These are phyloP conservation scores for Paramormyrops kingsleyae DNA, from an alignment of 2,113 vertebrate species.

Conservation along the genomic window DNA sequence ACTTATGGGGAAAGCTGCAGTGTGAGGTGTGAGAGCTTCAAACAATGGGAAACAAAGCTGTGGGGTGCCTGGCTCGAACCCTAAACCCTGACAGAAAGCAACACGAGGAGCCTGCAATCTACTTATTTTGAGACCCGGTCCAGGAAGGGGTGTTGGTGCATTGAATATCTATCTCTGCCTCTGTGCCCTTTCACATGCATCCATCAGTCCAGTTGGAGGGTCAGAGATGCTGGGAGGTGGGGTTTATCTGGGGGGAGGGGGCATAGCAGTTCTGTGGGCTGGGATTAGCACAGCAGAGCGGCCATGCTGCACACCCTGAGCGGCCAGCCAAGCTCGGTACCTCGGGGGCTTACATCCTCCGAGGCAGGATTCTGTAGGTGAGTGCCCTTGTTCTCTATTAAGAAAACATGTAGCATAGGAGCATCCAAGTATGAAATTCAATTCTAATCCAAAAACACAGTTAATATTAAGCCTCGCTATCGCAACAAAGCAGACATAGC, in stretches of 20 bases:
- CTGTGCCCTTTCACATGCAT: background rate
- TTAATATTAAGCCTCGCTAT: constrained; percentile 64
- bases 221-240: background rate
- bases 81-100: background rate
- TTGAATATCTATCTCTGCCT: background rate
- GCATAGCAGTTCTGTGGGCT: background rate
- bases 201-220: background rate
- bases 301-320: background rate
- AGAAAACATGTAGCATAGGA: constrained; percentile 60
- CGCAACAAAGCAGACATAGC: constrained; percentile 46
- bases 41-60: background rate
- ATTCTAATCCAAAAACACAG: constrained; percentile 61
- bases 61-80: background rate
- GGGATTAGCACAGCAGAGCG: background rate
- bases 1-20: background rate
- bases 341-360: background rate
- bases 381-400: constrained; percentile 51
- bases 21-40: background rate
- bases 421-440: constrained; percentile 69
- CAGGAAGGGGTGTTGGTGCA: background rate
- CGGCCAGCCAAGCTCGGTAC: background rate
- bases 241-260: background rate
- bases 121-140: background rate
- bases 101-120: background rate
- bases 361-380: background rate